Base-by-base conservation (phyloP, 1,140 invertebrate genomes). In the Aphelenchoides fujianensis region DNA sequence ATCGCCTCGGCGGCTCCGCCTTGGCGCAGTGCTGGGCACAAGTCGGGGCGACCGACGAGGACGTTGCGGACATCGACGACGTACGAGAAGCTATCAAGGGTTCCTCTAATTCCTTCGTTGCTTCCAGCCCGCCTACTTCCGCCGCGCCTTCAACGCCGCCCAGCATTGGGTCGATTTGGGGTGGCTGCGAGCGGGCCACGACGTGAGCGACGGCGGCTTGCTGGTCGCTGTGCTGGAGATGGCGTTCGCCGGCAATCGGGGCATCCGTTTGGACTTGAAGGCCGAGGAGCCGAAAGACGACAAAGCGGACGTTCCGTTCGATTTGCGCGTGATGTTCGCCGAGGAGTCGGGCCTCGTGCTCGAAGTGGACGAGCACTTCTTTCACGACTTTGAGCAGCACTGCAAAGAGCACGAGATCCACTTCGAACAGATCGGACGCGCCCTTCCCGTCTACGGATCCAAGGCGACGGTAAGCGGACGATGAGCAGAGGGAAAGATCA, bases 201-300 rank as follows among this genome's bases (percentile, higher is more conserved):
- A 98, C 86, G 88, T 98, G 0, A 97, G 94, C 85, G 95, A 98
- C 86, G 95, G 95, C 41, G 95, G 95, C 30, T 85, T 97, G 2
- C 87, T 97, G 34, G 92, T 91, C 0, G 93, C 91, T 81, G 80
- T 95, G 0, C 80, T 97, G 36, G 95, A 98, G 87, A 97, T 98
- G 95, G 90, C 91, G 34, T 94, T 98, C 84, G 94, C 89, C 73
- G 94, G 95, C 63, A 87, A 95, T 68, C 89, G 90, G 81, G 93
- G 93, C 2, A 79, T 94, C 0, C 81, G 89, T 7, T 82, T 94
- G 0, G 68, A 23, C 41, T 23, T 57, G 54, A n/a, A 27, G 16
- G n/a, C n/a, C n/a, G n/a, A n/a, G n/a, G n/a, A n/a, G n/a, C n/a
- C n/a, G n/a, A n/a, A n/a, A n/a, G 72, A 62, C 70, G 1, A 66